Base-by-base conservation (phyloP, 2,888 invertebrate genomes). In the Ganaspis brasiliensis region DNA sequence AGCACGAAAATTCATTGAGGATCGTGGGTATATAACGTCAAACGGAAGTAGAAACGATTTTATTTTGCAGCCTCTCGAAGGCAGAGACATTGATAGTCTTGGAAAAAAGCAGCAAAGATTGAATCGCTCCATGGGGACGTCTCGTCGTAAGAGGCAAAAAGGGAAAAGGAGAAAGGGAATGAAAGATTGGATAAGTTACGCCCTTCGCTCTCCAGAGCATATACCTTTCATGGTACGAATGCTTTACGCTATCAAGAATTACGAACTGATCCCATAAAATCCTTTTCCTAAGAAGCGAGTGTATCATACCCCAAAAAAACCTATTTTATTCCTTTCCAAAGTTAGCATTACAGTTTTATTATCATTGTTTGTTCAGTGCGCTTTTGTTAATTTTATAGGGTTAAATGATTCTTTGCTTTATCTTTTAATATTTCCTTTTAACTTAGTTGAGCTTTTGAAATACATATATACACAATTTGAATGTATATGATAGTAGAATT, bases 111-210 rank as follows among this genome's bases (percentile, higher is more conserved):
- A 74, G 73, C 79, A 77, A 79, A 80, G 82, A 82, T 82, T 82
- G 82, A 82, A 82, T 82, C 72, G 80, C 75, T 79, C 82, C 81
- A 52, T 56, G 71, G 81, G 79, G 82, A 81, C 77, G 63, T 77
- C 77, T 79, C 79, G 74, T 77, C 73, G 74, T 78, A 77, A 74
- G 74, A 73, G 74, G 74, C 78, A 67, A 75, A 73, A 74, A 70
- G 63, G 75, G 73, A 74, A 74, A 76, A 71, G 75, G 74, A 80
- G 76, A 73, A 77, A 75, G 75, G 77, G 76, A 83, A 83, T 83
- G 82, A 81, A 81, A 81, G 81, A 85, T 84, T 77, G 81, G 77
- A 78, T 84, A 85, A 63, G 63, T 63, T 63, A 63, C 63, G 63
- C 63, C 63, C 63, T 63, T 63, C 37, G 63, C 40, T 63, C 37